A percentile compares a stretch with the other conserved stretches of the same genome.
Evolutionary conservation across 2,797 vertebrate genomes (phyloP).

Genomic region (Nannoperca obscura): DNA sequence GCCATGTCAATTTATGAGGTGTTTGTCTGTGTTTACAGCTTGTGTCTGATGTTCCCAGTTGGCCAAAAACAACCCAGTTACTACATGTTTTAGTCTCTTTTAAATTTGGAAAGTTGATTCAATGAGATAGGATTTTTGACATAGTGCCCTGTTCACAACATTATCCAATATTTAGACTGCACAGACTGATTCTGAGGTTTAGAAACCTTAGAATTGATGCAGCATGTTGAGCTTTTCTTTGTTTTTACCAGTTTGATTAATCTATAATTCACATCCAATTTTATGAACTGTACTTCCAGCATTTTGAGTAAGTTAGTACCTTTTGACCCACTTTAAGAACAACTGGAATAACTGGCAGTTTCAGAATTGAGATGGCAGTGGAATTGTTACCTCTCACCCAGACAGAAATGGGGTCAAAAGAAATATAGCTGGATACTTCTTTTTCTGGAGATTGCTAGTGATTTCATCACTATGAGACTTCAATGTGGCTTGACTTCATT

Average conservation of each 20-base stretch:
- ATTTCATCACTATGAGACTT: constrained; percentile 79
- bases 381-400: constrained; percentile 41
- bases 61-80: background rate
- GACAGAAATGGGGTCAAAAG: constrained; percentile 55
- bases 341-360: constrained; percentile 13
- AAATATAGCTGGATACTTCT: constrained; percentile 47
- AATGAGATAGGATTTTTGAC: background rate
- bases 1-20: background rate
- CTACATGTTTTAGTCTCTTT: background rate
- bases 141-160: background rate
- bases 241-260: background rate
- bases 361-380: background rate
- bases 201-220: background rate
- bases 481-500: constrained; percentile 65
- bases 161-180: background rate
- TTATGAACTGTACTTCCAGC: background rate
- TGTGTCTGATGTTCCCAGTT: background rate
- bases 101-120: background rate
- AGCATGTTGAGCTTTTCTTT: constrained; percentile 3
- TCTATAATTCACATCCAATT: constrained; percentile 11
- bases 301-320: constrained; percentile 1
- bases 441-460: constrained; percentile 70
- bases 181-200: too few relatives aligned
- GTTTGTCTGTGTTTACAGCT: background rate
- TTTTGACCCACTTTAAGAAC: background rate